Percentiles rank a stretch among this genome's conserved stretches.
These are phyloP conservation scores for Lateolabrax maculatus DNA, from an alignment of 2,797 vertebrate genomes.

Conservation along the genomic window DNA sequence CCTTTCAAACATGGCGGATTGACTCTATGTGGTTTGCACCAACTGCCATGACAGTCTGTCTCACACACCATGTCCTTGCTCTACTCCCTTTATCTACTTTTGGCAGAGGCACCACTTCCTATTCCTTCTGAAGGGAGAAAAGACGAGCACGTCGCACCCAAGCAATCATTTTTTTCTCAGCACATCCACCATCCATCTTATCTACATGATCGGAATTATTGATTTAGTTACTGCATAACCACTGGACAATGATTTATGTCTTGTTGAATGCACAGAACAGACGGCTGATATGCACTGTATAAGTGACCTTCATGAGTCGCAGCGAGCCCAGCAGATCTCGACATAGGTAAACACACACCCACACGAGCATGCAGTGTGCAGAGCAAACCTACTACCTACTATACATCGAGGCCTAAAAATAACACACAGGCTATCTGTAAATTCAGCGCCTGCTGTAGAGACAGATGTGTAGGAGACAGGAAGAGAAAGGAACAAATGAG, in stretches of 20 bases:
- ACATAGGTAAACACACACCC: conserved; percentile 74
- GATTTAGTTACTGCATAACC: conserved; percentile 68
- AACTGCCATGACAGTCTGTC: conserved; percentile 63
- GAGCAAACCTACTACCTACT: conserved; percentile 65
- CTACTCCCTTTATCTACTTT: conserved; percentile 68
- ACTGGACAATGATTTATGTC: conserved; percentile 67
- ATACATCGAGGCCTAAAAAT: conserved; percentile 74
- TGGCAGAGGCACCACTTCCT: conserved; percentile 70
- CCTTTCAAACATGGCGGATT: conserved; percentile 28
- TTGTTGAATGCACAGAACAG: conserved; percentile 44
- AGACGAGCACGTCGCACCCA: conserved; percentile 24
- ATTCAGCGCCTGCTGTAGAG: conserved; percentile 48
- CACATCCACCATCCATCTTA: conserved; percentile 65
- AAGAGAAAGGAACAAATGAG: conserved; percentile 51
- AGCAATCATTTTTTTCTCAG: conserved; percentile 51
- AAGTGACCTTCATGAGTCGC: conserved; percentile 72
- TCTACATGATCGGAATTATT: conserved; percentile 71
- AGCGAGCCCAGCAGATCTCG: conserved; percentile 52
- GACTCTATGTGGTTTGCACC: conserved; percentile 55
- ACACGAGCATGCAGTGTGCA: conserved; percentile 56
- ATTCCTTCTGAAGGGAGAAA: conserved; percentile 44
- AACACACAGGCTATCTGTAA: conserved; percentile 59
- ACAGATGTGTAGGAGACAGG: conserved; percentile 66
- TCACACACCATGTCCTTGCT: conserved; percentile 47
- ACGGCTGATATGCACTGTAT: conserved; percentile 53